Conservation (phyloP, 2,113 vertebrate species). For the Glareola pratincola region DNA sequence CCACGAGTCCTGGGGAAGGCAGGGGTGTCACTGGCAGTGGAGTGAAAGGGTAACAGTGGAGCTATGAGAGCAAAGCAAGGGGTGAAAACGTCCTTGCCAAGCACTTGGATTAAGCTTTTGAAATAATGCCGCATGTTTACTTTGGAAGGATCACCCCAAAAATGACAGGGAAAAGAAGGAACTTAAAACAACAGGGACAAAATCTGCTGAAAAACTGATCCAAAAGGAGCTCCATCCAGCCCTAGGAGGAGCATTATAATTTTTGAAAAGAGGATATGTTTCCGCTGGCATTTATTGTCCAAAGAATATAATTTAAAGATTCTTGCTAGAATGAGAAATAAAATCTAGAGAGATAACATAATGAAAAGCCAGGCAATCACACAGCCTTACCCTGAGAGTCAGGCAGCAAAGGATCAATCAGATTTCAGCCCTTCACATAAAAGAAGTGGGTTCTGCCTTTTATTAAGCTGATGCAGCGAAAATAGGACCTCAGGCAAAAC, state of each 20-base stretch:
- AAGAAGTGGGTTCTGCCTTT: conserved; percentile 8
- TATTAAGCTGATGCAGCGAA: neutral
- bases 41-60: neutral
- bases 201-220: neutral
- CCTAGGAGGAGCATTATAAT: neutral
- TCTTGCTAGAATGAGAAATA: conserved; percentile 2
- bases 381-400: neutral
- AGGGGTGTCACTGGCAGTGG: neutral
- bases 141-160: neutral
- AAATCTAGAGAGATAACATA: conserved; percentile 3
- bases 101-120: neutral
- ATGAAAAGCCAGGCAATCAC: conserved; percentile 42
- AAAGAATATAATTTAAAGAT: conserved; percentile 1
- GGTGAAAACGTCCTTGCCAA: neutral
- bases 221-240: neutral
- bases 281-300: conserved; percentile 8
- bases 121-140: neutral
- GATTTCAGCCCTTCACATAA: conserved; percentile 14
- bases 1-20: neutral
- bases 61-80: neutral
- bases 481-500: neutral
- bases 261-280: neutral
- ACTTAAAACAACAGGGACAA: neutral
- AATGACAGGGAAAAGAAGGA: neutral
- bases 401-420: conserved; percentile 9